A percentile compares a stretch with the other conserved stretches of the same genome.
phyloP scores from a whole-genome alignment of 2,888 invertebrate genomes.

The Rhagonycha lutea region DNA sequence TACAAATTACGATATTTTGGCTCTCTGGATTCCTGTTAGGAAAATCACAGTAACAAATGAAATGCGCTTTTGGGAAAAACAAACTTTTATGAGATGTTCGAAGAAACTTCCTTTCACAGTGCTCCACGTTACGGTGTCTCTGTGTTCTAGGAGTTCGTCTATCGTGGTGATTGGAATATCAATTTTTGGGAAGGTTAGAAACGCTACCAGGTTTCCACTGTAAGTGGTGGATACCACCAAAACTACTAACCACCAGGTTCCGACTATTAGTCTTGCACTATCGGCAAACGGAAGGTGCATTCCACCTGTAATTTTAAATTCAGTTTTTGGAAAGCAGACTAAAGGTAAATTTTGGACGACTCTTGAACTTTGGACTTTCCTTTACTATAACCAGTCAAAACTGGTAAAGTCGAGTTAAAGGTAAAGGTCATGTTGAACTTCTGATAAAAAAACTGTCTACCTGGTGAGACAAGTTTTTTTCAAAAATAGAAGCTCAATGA shows the following conservation, averaged over 20 bases:
- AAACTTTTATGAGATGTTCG: slow-evolving; percentile 65
- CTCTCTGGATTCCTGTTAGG: slow-evolving; percentile 61
- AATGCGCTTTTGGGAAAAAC: neutral
- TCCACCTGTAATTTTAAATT: slow-evolving; percentile 65
- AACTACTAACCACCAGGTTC: slow-evolving; percentile 92
- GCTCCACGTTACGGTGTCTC: slow-evolving; percentile 72
- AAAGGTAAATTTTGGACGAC: neutral
- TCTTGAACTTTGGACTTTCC: neutral
- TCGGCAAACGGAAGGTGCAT: slow-evolving; percentile 84
- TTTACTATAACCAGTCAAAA: too few relatives aligned
- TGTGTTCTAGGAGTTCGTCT: slow-evolving; percentile 64
- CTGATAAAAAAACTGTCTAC: neutral
- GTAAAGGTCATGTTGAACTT: neutral
- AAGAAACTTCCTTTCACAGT: slow-evolving; percentile 76
- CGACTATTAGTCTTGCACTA: slow-evolving; percentile 83
- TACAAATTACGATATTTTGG: slow-evolving; percentile 63
- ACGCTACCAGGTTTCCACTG: slow-evolving; percentile 90
- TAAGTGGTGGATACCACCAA: slow-evolving; percentile 89
- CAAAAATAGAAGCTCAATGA: neutral
- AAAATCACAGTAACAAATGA: neutral
- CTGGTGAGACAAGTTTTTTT: neutral
- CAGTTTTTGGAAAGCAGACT: neutral
- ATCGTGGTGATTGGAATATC: slow-evolving; percentile 73
- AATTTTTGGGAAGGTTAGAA: slow-evolving; percentile 87
- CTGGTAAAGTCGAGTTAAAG: neutral